Base-by-base conservation (phyloP, 1,140 invertebrate genomes). In the Leptinotarsa texana region DNA sequence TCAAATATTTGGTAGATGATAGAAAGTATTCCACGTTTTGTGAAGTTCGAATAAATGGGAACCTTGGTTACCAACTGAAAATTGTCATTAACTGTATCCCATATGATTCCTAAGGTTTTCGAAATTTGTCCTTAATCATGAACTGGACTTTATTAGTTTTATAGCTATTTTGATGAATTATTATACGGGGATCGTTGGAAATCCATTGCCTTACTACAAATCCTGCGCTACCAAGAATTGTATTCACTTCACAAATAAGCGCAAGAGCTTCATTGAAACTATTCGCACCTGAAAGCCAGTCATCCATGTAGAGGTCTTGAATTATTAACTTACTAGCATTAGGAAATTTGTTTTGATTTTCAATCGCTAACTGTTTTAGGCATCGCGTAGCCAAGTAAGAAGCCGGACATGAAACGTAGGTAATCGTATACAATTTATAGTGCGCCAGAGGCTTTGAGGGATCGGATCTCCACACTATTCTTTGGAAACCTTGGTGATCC, bases 241-340 rank as follows among this genome's bases (percentile, higher is more conserved):
- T 4, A 17, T 27, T 75, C 21, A 84, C 65, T 74, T 81, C 71
- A 63, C 72, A 51, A 61, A 73, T 62, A 18, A 81, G 67, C 33
- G 68, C 21, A 42, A 75, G 3, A 24, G 76, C 73, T 66, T 77
- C 67, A 15, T 78, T 71, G 13, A 78, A 18, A 5, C 73, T 78
- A 63, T 84, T 72, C 3, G 79, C 78, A 22, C 86, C 85, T 21
- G 81, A 81, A 2, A 87, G 72, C 17, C 85, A 66, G 77, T 89
- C 86, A 73, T 89, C 87, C 3, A 87, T 83, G 73, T 87, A 89
- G 70, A 86, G 85, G 73, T 86, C 83, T 13, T 75, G 78, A 42
- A 33, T 33, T 13, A 86, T 81, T 11, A 81, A 76, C 22, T 80
- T 63, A 47, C 79, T 67, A 47, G 77, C 82, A 3, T 49, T 51